phyloP scores from a whole-genome alignment of 2,888 invertebrate species.

The Cantharis nigra region DNA sequence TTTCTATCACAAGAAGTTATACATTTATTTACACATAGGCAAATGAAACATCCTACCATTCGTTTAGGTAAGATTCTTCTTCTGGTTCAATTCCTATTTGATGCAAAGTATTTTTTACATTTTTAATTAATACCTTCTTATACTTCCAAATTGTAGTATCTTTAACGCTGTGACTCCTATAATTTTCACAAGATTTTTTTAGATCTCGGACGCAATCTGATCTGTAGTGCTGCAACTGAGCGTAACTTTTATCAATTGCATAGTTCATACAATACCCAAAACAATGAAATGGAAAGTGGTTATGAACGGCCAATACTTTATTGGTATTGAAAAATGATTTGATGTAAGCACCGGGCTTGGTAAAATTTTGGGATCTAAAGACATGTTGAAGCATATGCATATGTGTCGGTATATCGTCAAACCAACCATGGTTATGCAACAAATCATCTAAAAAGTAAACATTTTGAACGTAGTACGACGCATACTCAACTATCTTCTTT shows the following conservation, averaged over 20 bases:
- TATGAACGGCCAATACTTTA: conserved; percentile 85
- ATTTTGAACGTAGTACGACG: conserved; percentile 86
- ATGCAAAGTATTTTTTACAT: conserved; percentile 69
- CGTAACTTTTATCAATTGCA: conserved; percentile 79
- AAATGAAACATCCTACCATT: no score
- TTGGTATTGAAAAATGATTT: conserved; percentile 94
- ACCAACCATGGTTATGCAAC: conserved; percentile 76
- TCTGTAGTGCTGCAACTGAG: conserved; percentile 91
- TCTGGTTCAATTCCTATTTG: neutral
- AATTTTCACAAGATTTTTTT: conserved; percentile 82
- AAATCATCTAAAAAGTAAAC: conserved; percentile 90
- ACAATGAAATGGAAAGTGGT: conserved; percentile 90
- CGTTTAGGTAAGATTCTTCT: neutral
- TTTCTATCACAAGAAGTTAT: no score
- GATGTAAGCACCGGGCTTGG: conserved; percentile 90
- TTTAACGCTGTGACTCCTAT: conserved; percentile 78
- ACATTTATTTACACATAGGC: no score
- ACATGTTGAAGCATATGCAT: conserved; percentile 95
- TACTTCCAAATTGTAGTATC: conserved; percentile 89
- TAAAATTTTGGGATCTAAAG: conserved; percentile 86
- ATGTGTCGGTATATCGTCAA: conserved; percentile 77
- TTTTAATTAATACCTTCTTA: conserved; percentile 74
- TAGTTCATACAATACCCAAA: conserved; percentile 82
- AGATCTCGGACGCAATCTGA: conserved; percentile 89
- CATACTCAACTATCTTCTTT: conserved; percentile 62